Evolutionary conservation across 2,797 vertebrate genomes (phyloP).

Genomic region (Austrolebias charrua): DNA sequence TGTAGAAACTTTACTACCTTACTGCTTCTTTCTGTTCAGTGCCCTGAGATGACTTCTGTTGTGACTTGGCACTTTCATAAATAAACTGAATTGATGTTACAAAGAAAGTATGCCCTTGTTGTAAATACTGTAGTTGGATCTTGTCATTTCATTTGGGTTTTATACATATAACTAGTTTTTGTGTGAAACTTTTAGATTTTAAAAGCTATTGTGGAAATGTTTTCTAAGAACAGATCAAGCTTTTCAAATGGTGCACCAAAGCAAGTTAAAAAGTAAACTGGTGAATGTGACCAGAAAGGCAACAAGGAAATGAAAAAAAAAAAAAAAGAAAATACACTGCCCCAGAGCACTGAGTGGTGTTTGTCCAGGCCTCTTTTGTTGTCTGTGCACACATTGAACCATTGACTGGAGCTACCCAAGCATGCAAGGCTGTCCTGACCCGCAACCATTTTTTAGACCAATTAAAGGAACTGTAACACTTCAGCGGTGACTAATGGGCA

Average conservation of each 20-base stretch:
- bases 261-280: slow-evolving; percentile 12
- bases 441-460: slow-evolving; percentile 47
- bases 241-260: neutral
- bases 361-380: slow-evolving; percentile 47
- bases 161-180: neutral
- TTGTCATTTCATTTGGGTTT: neutral
- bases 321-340: no score
- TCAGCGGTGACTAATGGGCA: slow-evolving; percentile 38
- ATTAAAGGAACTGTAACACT: slow-evolving; percentile 55
- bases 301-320: slow-evolving; percentile 17
- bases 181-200: neutral
- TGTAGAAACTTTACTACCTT: no score
- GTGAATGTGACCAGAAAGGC: slow-evolving; percentile 53
- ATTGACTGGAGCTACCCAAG: slow-evolving; percentile 60
- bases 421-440: slow-evolving; percentile 37
- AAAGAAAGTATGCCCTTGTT: neutral
- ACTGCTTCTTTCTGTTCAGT: no score
- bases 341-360: slow-evolving; percentile 14
- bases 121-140: no score
- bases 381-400: slow-evolving; percentile 31
- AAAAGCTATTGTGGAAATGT: neutral
- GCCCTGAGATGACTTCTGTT: no score
- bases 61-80: no score
- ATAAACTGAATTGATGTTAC: no score
- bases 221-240: neutral